Percentiles rank a stretch among this genome's conserved stretches.
Evolutionary conservation across 1,140 invertebrate genomes (phyloP).

Genomic region (Pollicipes pollicipes): DNA sequence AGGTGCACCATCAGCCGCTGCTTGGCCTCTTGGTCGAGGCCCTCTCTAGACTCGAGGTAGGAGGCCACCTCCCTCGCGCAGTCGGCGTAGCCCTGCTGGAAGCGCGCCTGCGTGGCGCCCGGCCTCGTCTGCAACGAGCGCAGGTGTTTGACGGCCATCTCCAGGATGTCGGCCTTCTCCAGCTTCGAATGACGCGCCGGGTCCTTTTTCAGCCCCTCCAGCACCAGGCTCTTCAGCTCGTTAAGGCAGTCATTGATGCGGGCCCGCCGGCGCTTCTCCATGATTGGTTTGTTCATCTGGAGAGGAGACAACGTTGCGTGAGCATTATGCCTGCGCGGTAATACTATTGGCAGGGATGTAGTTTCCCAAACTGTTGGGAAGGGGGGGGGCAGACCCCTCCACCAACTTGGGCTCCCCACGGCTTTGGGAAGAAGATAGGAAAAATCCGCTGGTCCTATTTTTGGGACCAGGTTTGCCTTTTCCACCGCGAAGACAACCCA

Average conservation of each 20-base stretch:
- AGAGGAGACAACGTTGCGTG: not conserved
- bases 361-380: too few relatives aligned
- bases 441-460: too few relatives aligned
- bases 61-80: slow-evolving; percentile 13
- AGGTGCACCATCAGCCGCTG: slow-evolving; percentile 9
- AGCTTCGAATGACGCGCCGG: slow-evolving; percentile 15
- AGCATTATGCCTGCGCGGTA: not conserved
- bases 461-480: too few relatives aligned
- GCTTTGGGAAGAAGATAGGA: too few relatives aligned
- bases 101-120: slow-evolving; percentile 13
- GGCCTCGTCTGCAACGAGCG: slow-evolving; percentile 27
- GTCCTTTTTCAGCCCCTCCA: slow-evolving; percentile 36
- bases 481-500: too few relatives aligned
- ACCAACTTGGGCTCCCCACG: too few relatives aligned
- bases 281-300: slow-evolving; percentile 19
- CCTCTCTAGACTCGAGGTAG: slow-evolving; percentile 10
- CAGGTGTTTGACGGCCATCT: slow-evolving; percentile 85
- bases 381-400: too few relatives aligned
- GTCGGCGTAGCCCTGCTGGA: slow-evolving; percentile 12
- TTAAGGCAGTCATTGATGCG: slow-evolving; percentile 86
- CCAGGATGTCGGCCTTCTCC: slow-evolving; percentile 90
- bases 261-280: slow-evolving; percentile 41
- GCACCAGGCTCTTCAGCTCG: slow-evolving; percentile 52
- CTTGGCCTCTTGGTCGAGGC: slow-evolving; percentile 8
- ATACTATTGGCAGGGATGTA: too few relatives aligned